Evolutionary conservation across 2,888 invertebrate genomes (phyloP), one percentile per base, ranked within the genome.

Genomic region (Cataglyphis livida): DNA sequence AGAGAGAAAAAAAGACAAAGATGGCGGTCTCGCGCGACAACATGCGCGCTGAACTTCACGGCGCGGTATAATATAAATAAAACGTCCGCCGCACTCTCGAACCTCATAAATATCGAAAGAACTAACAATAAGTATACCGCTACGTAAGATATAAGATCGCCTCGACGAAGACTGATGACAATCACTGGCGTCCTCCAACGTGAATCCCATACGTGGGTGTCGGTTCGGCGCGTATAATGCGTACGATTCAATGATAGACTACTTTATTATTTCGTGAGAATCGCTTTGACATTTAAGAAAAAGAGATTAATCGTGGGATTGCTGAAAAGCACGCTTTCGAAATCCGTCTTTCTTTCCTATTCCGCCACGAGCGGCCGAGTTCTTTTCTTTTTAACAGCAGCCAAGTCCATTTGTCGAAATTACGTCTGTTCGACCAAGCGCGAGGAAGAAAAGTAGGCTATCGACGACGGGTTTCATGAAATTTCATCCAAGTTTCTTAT

Each of bases 11-110:
- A 57, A 10, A 78, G 21, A 41, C 25, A 41, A 79, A 79, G 41
- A 79, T 79, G 78, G 78, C 57, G 57, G 57, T n/a, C 21, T 68
- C 71, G 44, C 59, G 44, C 71, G 44, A 35, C 59, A 44, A 32
- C 71, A 79, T 79, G 78, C 78, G 78, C 78, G 44, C 54, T 78
- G 44, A 78, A 78, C 71, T 70, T 79, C 68, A 68, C 21, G 7
- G 41, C 57, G n/a, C 32, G 25, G 32, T 44, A n/a, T 51, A 59
- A 51, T 48, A 48, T 48, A 48, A 48, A 62, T n/a, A 25, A 18
- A 48, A n/a, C 73, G 48, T 48, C 21, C 48, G 15, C 25, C 32
- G n/a, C 62, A 35, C 61, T 61, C 41, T 41, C 35, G 18, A 21
- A 28, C 59, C 32, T 70, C 28, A 44, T 78, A 59, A 78, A 70